Base-by-base conservation (phyloP, 2,888 invertebrate genomes). In the Drosophila bunnanda region DNA sequence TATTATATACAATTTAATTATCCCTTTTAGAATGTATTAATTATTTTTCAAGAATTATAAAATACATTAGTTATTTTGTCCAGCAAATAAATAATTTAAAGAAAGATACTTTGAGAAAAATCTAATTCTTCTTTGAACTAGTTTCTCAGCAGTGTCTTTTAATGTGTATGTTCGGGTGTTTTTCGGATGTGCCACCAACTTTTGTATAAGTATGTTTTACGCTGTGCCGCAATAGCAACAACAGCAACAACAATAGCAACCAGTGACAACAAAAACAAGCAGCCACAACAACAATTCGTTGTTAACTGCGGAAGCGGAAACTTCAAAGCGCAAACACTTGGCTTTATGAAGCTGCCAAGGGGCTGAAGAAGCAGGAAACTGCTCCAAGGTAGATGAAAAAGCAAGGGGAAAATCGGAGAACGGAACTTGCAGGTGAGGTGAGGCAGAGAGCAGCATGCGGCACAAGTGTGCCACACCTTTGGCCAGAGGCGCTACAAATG, bases 251-350 rank as follows among this genome's bases (percentile, higher is more conserved):
- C 20, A 61, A 46, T 30, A 67, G 55, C 67, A 71, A 50, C 39
- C 30, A 64, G 65, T 36, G 12, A 60, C 41, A 43, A 61, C 60
- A 57, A 50, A 50, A 32, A 50, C 32, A 32, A 54, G 34, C 54
- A 36, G 22, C 59, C 28, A 43, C 53, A 68, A 75, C 70, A 76
- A 83, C 84, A 74, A 60, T 75, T 70, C 54, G 86, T 82, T 85
- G 78, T 75, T 77, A 75, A 62, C 57, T 73, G 77, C 78, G 85
- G 86, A 89, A 88, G 68, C 88, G 86, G 80, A 85, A 85, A 85
- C 85, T 89, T 85, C 85, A 85, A 85, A 89, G 85, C 86, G 67
- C 73, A 76, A 80, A 67, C 82, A 88, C 88, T 82, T 77, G 69
- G 69, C 82, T 76, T 79, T 88, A 76, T 85, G 77, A 69, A 75